These are phyloP conservation scores for Machimus rusticus DNA, from an alignment of 2,888 invertebrate species.

Conservation along the genomic window DNA sequence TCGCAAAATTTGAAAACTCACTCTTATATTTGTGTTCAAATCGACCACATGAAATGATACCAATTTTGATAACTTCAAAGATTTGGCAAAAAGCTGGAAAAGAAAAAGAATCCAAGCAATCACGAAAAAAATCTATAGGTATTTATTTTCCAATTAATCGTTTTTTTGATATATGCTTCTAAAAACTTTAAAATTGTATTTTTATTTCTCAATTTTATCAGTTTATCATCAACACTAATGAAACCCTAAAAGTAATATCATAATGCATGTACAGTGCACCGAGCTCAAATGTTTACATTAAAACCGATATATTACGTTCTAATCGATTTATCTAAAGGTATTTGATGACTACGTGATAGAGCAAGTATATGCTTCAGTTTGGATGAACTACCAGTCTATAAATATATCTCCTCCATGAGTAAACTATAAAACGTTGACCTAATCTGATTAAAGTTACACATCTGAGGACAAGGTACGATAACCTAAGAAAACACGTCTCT, in stretches of 20 bases:
- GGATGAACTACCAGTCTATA: neutral
- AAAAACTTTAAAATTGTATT: too few relatives aligned
- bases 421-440: neutral
- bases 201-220: neutral
- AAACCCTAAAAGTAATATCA: neutral
- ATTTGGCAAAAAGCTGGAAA: too few relatives aligned
- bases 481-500: neutral
- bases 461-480: neutral
- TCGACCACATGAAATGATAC: too few relatives aligned
- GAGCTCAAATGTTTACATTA: neutral
- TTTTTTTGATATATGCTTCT: too few relatives aligned
- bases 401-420: neutral
- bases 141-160: too few relatives aligned
- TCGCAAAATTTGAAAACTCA: too few relatives aligned
- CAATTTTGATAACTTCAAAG: too few relatives aligned
- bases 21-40: too few relatives aligned
- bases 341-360: neutral
- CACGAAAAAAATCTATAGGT: too few relatives aligned
- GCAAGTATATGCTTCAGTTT: neutral
- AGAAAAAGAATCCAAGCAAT: too few relatives aligned
- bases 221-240: neutral
- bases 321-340: neutral
- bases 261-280: neutral
- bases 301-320: neutral
- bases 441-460: neutral